A percentile compares a stretch with the other conserved stretches of the same genome.
Evolutionary conservation across 2,888 invertebrate species (phyloP).

Genomic region (Chironomus riparius): DNA sequence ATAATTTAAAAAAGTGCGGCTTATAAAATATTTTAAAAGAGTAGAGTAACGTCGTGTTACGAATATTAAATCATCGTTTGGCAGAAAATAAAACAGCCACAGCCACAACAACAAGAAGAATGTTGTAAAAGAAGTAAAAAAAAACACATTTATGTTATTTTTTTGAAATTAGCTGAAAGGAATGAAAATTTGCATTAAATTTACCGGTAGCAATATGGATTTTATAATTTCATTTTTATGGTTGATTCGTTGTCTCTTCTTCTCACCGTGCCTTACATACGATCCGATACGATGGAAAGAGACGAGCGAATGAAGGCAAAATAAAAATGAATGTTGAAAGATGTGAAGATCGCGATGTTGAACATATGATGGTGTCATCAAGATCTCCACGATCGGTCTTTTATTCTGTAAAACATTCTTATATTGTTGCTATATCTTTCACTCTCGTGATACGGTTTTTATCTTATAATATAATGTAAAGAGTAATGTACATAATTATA

Average conservation of each 20-base stretch:
- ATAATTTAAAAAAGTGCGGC: too few species aligned
- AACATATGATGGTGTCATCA: constrained; percentile 24
- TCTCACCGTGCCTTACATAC: background rate
- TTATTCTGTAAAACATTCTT: background rate
- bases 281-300: background rate
- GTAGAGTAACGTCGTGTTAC: constrained; percentile 1
- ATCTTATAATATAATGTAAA: background rate
- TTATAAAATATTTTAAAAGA: too few species aligned
- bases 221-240: constrained; percentile 26
- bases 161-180: constrained; percentile 11
- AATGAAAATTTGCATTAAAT: constrained; percentile 23
- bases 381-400: constrained; percentile 6
- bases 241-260: constrained; percentile 20
- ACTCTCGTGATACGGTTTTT: background rate
- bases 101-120: background rate
- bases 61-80: constrained; percentile 9
- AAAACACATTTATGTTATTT: constrained; percentile 7
- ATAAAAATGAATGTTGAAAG: background rate
- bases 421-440: background rate
- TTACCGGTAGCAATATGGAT: constrained; percentile 25
- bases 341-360: constrained; percentile 24
- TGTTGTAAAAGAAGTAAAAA: background rate
- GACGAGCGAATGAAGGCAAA: background rate
- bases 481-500: constrained; percentile 1
- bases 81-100: background rate